Conservation (phyloP, 1,140 invertebrate genomes). For the Euura saliciscinereae region DNA sequence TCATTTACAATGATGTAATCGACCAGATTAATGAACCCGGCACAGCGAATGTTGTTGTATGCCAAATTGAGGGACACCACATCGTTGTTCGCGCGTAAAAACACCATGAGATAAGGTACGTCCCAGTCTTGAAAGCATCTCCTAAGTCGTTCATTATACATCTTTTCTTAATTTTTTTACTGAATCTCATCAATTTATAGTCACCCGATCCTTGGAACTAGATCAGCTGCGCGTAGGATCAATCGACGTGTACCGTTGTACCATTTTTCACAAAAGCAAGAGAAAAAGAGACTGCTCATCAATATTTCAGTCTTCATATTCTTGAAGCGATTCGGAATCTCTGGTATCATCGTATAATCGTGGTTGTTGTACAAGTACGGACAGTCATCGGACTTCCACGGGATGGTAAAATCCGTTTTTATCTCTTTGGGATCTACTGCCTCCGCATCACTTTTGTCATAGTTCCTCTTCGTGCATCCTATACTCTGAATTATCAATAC, state of each 20-base stretch:
- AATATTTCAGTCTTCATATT: not conserved
- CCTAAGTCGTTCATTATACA: slow-evolving; percentile 28
- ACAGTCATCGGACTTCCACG: not conserved
- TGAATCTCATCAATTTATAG: slow-evolving; percentile 6
- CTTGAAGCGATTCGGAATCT: slow-evolving; percentile 8
- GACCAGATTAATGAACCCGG: slow-evolving; percentile 58
- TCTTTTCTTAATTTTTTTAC: not conserved
- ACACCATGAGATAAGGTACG: slow-evolving; percentile 55
- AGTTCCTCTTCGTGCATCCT: no score
- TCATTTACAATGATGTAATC: slow-evolving; percentile 36
- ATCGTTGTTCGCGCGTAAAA: slow-evolving; percentile 52
- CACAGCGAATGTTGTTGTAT: slow-evolving; percentile 62
- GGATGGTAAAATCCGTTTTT: slow-evolving; percentile 4
- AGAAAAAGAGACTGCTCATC: slow-evolving; percentile 41
- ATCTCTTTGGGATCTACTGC: no score
- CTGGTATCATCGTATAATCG: slow-evolving; percentile 9
- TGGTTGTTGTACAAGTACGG: slow-evolving; percentile 12
- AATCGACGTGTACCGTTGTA: slow-evolving; percentile 48
- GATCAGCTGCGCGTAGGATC: slow-evolving; percentile 44
- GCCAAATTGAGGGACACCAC: slow-evolving; percentile 59
- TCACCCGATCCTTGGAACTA: slow-evolving; percentile 40
- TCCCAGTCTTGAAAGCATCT: slow-evolving; percentile 56
- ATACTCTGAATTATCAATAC: no score
- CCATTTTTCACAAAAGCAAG: slow-evolving; percentile 48
- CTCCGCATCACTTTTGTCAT: no score